Evolutionary conservation across 2,113 vertebrate genomes (phyloP), one percentile per base, ranked within the genome.

Genomic region (Ramphastos sulfuratus): DNA sequence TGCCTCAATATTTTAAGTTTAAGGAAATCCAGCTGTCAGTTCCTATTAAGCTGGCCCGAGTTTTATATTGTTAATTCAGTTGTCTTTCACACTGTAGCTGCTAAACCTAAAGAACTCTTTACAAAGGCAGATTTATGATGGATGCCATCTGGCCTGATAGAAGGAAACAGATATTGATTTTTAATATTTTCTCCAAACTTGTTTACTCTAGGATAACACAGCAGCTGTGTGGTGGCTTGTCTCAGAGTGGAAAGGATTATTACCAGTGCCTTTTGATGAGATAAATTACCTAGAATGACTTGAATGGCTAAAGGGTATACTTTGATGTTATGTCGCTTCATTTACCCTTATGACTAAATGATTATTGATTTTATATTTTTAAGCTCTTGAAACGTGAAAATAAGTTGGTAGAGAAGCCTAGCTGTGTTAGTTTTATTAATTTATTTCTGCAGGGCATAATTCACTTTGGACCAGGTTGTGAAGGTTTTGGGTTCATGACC

Each of bases 341-440:
- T 98, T 99, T 99, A 98, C 98, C 97, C 98, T 98, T 98, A 98
- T 98, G 98, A 98, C 98, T 98, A 98, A 99, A 99, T 98, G 98
- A 99, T 98, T 98, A 99, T 99, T 98, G 98, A 99, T 99, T 99
- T 98, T 98, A 97, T 98, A 98, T 98, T 98, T 98, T 98, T 98
- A 98, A 98, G 94, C 98, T 98, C 98, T 98, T 97, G 98, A 98
- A 98, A 98, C 95, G 98, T 98, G 98, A 98, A 98, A 98, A 98
- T 98, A 97, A 97, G 97, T 98, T 97, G 96, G 97, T 97, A 92
- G 97, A 98, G 97, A 97, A 98, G 97, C 94, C 96, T 59, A 96
- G 96, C 97, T 97, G 96, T 98, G 98, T 98, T 98, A 95, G 98
- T 98, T 98, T 98, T 98, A 98, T 98, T 98, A 98, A 98, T 98